Conservation (phyloP, 2,797 vertebrate genomes). For the Gallinago solitaria region DNA sequence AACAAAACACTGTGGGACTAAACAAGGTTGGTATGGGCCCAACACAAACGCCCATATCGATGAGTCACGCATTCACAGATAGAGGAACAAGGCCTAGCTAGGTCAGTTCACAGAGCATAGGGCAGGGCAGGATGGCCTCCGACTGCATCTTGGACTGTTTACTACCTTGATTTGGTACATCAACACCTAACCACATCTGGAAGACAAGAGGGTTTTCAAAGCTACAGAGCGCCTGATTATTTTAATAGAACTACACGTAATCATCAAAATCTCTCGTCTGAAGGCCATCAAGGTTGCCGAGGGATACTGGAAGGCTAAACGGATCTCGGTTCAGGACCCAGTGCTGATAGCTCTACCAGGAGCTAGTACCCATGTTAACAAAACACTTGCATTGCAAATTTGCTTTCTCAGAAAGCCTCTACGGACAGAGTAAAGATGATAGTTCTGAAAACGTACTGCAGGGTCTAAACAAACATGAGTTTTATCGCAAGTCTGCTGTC, state of each 20-base stretch:
- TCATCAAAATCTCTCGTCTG: slow-evolving; percentile 77
- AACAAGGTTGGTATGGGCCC: slow-evolving; percentile 99
- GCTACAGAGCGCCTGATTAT: slow-evolving; percentile 87
- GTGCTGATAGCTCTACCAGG: slow-evolving; percentile 80
- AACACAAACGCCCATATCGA: slow-evolving; percentile 99
- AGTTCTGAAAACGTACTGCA: slow-evolving; percentile 8
- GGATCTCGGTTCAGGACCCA: slow-evolving; percentile 69
- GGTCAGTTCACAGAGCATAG: slow-evolving; percentile 92
- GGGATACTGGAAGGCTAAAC: slow-evolving; percentile 33
- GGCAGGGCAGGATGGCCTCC: slow-evolving; percentile 89
- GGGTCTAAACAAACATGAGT: background rate
- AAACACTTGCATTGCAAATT: background rate
- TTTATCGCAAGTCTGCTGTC: slow-evolving; percentile 16
- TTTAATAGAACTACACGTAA: slow-evolving; percentile 78
- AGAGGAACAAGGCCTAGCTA: slow-evolving; percentile 98
- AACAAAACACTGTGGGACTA: slow-evolving; percentile 99
- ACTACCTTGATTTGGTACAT: slow-evolving; percentile 86
- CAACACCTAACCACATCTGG: slow-evolving; percentile 96
- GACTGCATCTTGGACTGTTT: slow-evolving; percentile 86
- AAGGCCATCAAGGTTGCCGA: slow-evolving; percentile 79
- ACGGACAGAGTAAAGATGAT: background rate
- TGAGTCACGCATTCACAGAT: slow-evolving; percentile 98
- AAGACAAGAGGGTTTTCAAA: slow-evolving; percentile 97
- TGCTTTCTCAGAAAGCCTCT: background rate
- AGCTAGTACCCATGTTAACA: slow-evolving; percentile 17